These are phyloP conservation scores for Apamea epomidion DNA, from an alignment of 2,888 invertebrate genomes.

Conservation along the genomic window DNA sequence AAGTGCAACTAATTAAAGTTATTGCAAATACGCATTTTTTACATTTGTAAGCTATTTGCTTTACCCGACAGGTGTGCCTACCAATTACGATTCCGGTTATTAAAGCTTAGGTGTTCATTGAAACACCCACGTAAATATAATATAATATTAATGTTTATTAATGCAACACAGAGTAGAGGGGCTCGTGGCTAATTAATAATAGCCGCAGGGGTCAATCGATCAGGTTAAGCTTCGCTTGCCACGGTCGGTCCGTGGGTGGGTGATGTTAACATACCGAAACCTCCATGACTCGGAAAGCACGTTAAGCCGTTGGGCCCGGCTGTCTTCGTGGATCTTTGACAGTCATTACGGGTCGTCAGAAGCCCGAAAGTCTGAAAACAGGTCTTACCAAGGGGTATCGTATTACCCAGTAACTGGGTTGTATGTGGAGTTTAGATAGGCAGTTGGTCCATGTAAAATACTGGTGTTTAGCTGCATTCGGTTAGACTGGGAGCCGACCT, in stretches of 20 bases:
- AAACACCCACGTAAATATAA: conserved; percentile 54
- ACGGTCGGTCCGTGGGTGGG: not conserved
- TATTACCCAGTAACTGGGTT: not conserved
- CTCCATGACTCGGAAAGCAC: not conserved
- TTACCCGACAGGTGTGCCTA: conserved; percentile 15
- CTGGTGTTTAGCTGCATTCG: not conserved
- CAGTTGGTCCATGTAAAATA: not conserved
- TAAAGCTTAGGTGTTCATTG: conserved; percentile 65
- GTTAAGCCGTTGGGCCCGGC: not conserved
- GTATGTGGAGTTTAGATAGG: not conserved
- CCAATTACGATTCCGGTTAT: conserved; percentile 50
- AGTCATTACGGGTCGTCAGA: not conserved
- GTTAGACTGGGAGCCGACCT: not conserved
- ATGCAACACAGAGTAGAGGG: conserved; percentile 17
- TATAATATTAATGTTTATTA: conserved; percentile 52
- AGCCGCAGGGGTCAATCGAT: not conserved
- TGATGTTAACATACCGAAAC: not conserved
- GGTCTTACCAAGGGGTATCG: not conserved
- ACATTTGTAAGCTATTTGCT: conserved; percentile 31
- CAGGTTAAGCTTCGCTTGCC: not conserved
- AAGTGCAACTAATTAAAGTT: conserved; percentile 35
- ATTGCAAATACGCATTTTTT: conserved; percentile 38
- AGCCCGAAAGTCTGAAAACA: not conserved
- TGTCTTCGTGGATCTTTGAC: not conserved
- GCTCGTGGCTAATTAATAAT: not conserved